Evolutionary conservation across 2,888 invertebrate genomes (phyloP).

Genomic region (Agrotis clavis): DNA sequence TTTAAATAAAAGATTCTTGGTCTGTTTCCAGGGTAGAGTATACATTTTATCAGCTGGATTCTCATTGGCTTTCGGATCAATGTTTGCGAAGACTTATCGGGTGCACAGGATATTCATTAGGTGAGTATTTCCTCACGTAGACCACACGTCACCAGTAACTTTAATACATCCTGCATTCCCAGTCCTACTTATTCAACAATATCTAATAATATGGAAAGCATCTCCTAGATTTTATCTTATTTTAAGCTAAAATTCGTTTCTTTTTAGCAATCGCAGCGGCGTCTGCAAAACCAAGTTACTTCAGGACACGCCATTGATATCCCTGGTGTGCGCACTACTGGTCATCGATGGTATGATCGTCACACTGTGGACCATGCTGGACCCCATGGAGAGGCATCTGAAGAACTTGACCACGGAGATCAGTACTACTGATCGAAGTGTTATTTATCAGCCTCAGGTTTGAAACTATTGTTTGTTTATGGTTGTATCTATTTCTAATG

Average conservation of each 20-base stretch:
- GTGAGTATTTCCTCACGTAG: slow-evolving; percentile 64
- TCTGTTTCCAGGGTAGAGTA: slow-evolving; percentile 93
- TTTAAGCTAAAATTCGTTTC: not conserved
- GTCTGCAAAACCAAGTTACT: slow-evolving; percentile 97
- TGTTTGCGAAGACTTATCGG: slow-evolving; percentile 98
- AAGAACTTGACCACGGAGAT: slow-evolving; percentile 96
- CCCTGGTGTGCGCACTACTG: slow-evolving; percentile 95
- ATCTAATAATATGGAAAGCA: too few species aligned
- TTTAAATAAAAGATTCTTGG: not conserved
- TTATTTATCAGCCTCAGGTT: slow-evolving; percentile 96
- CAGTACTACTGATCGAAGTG: slow-evolving; percentile 94
- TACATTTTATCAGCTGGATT: slow-evolving; percentile 97
- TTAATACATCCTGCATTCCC: not conserved
- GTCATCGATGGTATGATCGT: slow-evolving; percentile 96
- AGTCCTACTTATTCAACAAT: too few species aligned
- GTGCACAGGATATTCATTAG: slow-evolving; percentile 97
- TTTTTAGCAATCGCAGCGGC: slow-evolving; percentile 93
- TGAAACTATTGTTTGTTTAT: not conserved
- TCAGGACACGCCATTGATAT: slow-evolving; percentile 97
- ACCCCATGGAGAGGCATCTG: slow-evolving; percentile 96
- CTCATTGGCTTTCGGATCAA: slow-evolving; percentile 97
- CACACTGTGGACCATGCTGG: slow-evolving; percentile 95
- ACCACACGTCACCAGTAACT: not conserved
- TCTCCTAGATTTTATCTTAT: too few species aligned
- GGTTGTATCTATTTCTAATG: too few species aligned